Conservation (phyloP, 2,113 vertebrate species). For the Eptesicus fuscus region DNA sequence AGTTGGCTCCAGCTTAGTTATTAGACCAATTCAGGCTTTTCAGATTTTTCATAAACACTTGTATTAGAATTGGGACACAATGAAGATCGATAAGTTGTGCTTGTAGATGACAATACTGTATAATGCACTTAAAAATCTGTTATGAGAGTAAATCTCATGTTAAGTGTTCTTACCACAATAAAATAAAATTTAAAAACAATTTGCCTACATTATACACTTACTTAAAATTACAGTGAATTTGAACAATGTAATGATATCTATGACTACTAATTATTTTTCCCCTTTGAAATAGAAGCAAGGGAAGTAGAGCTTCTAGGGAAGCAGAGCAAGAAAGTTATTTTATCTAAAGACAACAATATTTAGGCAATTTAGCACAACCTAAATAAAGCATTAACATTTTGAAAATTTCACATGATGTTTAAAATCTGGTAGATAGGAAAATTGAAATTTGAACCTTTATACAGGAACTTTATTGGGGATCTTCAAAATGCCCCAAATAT, state of each 20-base stretch:
- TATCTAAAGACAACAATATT: background rate
- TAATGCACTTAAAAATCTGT: background rate
- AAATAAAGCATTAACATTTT: background rate
- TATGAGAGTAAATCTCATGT: background rate
- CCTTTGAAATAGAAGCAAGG: conserved; percentile 17
- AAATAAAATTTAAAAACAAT: background rate
- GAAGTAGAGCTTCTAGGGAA: background rate
- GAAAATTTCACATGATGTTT: background rate
- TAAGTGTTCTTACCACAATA: background rate
- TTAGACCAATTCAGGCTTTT: background rate
- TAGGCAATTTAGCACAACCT: background rate
- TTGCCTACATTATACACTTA: background rate
- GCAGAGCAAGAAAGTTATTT: background rate
- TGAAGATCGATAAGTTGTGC: background rate
- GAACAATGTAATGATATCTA: background rate
- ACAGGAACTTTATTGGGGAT: background rate
- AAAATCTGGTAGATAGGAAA: background rate
- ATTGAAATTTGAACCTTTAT: conserved; percentile 12
- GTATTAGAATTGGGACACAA: background rate
- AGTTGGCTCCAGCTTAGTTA: background rate
- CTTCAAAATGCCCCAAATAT: background rate
- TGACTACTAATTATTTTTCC: conserved; percentile 18
- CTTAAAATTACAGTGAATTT: conserved; percentile 16
- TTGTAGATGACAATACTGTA: background rate
- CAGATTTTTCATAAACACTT: background rate